These are phyloP conservation scores for Acanthurus tractus DNA, from an alignment of 2,797 vertebrate genomes.

Conservation along the genomic window DNA sequence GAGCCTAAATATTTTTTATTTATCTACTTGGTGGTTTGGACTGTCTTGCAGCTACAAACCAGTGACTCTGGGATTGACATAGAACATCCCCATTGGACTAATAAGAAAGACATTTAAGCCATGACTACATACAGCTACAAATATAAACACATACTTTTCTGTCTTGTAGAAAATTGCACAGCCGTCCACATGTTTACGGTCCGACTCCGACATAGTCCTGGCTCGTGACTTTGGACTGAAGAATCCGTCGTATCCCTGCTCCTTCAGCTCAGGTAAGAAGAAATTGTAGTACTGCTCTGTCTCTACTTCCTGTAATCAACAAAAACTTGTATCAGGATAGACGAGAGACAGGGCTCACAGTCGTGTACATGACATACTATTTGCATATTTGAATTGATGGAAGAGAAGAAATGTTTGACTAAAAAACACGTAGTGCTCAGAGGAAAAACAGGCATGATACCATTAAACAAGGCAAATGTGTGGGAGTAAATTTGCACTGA, in stretches of 20 bases:
- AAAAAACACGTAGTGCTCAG: neutral
- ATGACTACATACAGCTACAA: neutral
- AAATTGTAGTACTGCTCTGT: conserved; percentile 98
- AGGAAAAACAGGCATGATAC: neutral
- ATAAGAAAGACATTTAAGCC: neutral
- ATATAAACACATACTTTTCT: conserved; percentile 89
- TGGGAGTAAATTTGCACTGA: neutral
- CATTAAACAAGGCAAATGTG: neutral
- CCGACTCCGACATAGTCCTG: conserved; percentile 97
- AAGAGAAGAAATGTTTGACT: neutral
- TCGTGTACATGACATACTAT: neutral
- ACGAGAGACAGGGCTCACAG: neutral
- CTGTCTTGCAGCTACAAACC: neutral
- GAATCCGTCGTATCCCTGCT: conserved; percentile 97
- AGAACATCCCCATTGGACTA: neutral
- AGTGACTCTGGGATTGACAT: neutral
- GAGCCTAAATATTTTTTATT: neutral
- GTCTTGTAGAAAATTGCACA: conserved; percentile 98
- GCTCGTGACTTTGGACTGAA: conserved; percentile 99
- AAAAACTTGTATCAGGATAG: neutral
- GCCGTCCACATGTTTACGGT: conserved; percentile 97
- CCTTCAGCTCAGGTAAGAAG: conserved; percentile 96
- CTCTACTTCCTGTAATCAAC: conserved; percentile 91
- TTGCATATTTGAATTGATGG: neutral
- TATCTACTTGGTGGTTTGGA: neutral